phyloP scores from a whole-genome alignment of 2,113 vertebrate genomes.

The Martes martes region DNA sequence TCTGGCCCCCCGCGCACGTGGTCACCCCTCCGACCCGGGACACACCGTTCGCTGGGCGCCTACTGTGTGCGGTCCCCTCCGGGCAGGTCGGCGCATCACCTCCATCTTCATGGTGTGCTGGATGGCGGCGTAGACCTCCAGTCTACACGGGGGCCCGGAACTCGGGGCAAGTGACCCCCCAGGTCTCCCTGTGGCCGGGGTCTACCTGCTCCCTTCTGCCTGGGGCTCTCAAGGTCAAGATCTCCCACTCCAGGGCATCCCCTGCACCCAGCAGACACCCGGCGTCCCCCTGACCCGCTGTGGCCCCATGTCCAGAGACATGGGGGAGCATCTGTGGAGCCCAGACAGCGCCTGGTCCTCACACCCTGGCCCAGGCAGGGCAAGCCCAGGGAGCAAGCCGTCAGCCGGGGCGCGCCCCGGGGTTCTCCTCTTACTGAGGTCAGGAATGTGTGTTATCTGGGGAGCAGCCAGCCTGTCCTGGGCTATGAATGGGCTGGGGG shows the following conservation, averaged over 20 bases:
- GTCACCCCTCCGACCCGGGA: neutral
- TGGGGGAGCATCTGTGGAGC: neutral
- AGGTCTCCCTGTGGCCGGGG: no score
- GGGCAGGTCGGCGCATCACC: rapidly evolving
- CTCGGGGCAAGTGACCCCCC: rapidly evolving
- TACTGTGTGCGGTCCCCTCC: rapidly evolving
- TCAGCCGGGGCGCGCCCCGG: neutral
- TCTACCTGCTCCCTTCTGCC: neutral
- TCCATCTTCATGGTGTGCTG: rapidly evolving
- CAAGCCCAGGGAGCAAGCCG: rapidly evolving
- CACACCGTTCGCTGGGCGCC: rapidly evolving
- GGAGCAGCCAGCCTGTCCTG: neutral
- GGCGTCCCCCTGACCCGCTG: rapidly evolving
- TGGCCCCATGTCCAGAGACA: rapidly evolving
- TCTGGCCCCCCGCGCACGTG: rapidly evolving
- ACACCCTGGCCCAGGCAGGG: neutral
- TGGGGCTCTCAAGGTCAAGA: neutral
- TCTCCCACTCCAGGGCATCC: rapidly evolving
- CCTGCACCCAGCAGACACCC: neutral
- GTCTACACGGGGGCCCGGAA: rapidly evolving
- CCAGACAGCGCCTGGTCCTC: neutral
- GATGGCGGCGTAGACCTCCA: neutral
- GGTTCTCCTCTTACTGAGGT: neutral
- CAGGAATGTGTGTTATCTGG: neutral
- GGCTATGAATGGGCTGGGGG: neutral